A percentile compares a stretch with the other conserved stretches of the same genome.
These are phyloP conservation scores for Drosophila kepulauana DNA, from an alignment of 1,140 invertebrate genomes.

Conservation along the genomic window DNA sequence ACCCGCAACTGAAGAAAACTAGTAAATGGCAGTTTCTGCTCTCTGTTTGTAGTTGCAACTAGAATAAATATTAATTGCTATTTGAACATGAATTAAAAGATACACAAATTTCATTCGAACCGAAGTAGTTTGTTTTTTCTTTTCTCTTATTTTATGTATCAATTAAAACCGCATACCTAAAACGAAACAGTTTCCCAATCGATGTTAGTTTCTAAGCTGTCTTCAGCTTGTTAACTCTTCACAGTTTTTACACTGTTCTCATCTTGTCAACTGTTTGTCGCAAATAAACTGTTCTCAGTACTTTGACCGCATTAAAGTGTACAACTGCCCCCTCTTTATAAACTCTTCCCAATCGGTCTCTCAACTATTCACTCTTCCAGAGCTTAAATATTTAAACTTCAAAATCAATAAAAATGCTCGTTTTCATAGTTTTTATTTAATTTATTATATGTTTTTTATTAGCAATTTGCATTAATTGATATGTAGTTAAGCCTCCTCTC, in stretches of 20 bases:
- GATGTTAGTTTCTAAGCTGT: not conserved
- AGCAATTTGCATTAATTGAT: slow-evolving; percentile 14
- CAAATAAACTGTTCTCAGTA: not conserved
- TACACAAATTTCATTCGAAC: no score
- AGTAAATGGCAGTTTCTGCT: no score
- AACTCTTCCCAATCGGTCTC: not conserved
- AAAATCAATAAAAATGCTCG: not conserved
- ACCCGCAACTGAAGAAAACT: not conserved
- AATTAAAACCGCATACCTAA: not conserved
- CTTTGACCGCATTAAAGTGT: not conserved
- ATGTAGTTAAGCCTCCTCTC: not conserved
- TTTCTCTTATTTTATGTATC: not conserved
- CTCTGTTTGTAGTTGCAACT: not conserved
- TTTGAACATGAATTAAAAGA: not conserved
- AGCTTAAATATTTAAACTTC: not conserved
- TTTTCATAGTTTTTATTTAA: slow-evolving; percentile 2
- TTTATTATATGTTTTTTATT: slow-evolving; percentile 33
- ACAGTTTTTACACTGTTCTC: not conserved
- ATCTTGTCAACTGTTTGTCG: not conserved
- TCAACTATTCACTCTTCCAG: not conserved
- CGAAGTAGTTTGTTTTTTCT: no score
- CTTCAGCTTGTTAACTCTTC: not conserved
- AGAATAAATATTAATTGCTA: not conserved
- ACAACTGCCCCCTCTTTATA: not conserved
- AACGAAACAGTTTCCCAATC: not conserved